These are phyloP conservation scores for Diarsia brunnea DNA, from an alignment of 2,888 invertebrate genomes.

Conservation along the genomic window DNA sequence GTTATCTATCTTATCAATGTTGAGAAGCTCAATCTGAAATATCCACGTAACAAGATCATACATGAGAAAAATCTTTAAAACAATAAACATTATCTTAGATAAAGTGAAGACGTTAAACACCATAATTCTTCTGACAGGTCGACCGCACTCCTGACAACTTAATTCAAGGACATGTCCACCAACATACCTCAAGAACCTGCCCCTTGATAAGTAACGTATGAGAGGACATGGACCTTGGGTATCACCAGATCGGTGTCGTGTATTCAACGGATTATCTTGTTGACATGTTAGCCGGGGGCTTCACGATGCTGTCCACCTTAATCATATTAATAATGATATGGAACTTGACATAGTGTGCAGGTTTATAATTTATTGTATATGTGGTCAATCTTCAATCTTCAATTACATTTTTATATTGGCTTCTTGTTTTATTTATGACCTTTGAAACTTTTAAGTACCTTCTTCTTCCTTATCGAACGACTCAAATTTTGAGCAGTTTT, in stretches of 20 bases:
- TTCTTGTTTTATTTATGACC: neutral
- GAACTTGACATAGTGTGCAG: constrained; percentile 21
- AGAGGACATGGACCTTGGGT: constrained; percentile 43
- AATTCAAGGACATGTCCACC: constrained; percentile 40
- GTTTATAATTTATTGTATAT: neutral
- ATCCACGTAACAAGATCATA: neutral
- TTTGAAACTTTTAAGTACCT: neutral
- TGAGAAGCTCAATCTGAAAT: neutral
- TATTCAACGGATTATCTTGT: constrained; percentile 39
- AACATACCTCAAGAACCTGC: constrained; percentile 14
- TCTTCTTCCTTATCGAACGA: neutral
- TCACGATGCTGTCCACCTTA: constrained; percentile 43
- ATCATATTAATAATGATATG: constrained; percentile 22
- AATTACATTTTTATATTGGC: neutral
- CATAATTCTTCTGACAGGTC: constrained; percentile 32
- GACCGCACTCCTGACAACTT: constrained; percentile 19
- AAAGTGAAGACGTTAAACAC: constrained; percentile 9
- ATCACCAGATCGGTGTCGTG: constrained; percentile 14
- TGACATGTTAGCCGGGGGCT: constrained; percentile 48
- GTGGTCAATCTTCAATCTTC: constrained; percentile 1
- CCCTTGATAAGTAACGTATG: constrained; percentile 16
- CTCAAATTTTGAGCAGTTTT: neutral
- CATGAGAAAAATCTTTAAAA: neutral
- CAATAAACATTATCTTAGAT: constrained; percentile 1
- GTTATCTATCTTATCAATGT: neutral